Conservation (phyloP, 2,888 invertebrate species). For the Malacosoma neustria region DNA sequence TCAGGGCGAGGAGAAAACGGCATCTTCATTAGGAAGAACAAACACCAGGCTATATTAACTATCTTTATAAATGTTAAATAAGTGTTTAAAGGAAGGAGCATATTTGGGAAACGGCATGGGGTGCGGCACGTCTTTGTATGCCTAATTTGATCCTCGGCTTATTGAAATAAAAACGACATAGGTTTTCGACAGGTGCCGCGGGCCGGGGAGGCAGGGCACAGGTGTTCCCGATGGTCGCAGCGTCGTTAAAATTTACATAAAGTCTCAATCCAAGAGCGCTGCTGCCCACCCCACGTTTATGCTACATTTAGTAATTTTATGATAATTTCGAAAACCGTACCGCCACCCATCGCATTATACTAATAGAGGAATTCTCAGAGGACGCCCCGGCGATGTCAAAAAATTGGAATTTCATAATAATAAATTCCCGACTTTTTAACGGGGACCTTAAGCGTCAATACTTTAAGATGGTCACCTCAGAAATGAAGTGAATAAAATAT, state of each 20-base stretch:
- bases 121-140: constrained; percentile 52
- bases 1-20: too few species aligned
- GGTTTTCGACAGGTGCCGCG: constrained; percentile 65
- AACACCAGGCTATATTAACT: too few species aligned
- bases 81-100: too few species aligned
- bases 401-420: constrained; percentile 57
- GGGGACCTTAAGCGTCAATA: too few species aligned
- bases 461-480: too few species aligned
- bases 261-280: constrained; percentile 71
- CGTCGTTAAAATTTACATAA: constrained; percentile 76
- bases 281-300: constrained; percentile 71
- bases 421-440: too few species aligned
- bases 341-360: constrained; percentile 75
- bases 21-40: too few species aligned
- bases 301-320: constrained; percentile 76
- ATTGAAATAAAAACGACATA: constrained; percentile 75
- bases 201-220: constrained; percentile 49
- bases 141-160: constrained; percentile 71
- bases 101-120: constrained; percentile 22
- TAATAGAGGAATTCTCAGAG: constrained; percentile 65
- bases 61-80: too few species aligned
- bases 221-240: constrained; percentile 73
- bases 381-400: constrained; percentile 40
- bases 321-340: constrained; percentile 73
- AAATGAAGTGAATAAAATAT: too few species aligned